phyloP scores from a whole-genome alignment of 2,888 invertebrate species.

The Deilephila elpenor region DNA sequence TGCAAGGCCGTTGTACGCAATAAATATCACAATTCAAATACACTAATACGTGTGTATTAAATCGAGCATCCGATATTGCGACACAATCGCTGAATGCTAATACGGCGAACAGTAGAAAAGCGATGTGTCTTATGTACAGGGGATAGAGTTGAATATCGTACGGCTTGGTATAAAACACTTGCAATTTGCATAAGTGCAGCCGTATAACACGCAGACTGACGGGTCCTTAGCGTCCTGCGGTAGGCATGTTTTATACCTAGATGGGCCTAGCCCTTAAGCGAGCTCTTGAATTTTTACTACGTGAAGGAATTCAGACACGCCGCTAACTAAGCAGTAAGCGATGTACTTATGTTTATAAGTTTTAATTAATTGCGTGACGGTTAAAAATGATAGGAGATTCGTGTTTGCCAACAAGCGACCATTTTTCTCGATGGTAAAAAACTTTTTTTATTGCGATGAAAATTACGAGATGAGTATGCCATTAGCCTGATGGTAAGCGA shows the following conservation, averaged over 20 bases:
- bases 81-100: constrained; percentile 15
- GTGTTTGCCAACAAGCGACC: no score
- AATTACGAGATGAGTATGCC: no score
- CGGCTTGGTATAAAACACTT: constrained; percentile 37
- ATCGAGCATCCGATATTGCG: constrained; percentile 15
- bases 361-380: no score
- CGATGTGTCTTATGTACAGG: background rate
- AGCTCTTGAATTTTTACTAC: background rate
- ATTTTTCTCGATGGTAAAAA: no score
- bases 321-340: no score
- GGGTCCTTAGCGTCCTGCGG: background rate
- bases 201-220: constrained; percentile 44
- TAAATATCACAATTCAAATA: constrained; percentile 9
- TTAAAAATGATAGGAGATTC: no score
- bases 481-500: no score
- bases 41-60: constrained; percentile 1
- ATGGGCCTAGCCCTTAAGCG: background rate
- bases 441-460: no score
- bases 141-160: constrained; percentile 37
- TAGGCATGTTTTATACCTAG: background rate
- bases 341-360: no score
- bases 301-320: background rate
- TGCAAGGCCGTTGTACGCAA: background rate
- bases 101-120: background rate
- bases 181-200: constrained; percentile 26